These are phyloP conservation scores for Drosophila pseudoananassae DNA, from an alignment of 1,140 invertebrate species.

Conservation along the genomic window DNA sequence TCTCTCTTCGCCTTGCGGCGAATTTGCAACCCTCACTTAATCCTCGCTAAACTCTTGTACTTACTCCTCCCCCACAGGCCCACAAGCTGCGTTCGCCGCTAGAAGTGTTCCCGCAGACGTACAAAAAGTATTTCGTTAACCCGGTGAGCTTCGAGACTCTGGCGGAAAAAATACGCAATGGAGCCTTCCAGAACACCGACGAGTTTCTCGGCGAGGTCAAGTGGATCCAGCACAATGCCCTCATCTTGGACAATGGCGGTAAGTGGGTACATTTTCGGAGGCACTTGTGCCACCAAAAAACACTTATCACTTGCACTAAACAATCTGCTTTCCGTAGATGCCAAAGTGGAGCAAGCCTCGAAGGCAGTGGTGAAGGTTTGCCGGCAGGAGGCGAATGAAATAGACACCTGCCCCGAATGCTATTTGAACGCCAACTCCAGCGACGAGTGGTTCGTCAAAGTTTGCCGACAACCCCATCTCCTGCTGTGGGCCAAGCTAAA, in stretches of 20 bases:
- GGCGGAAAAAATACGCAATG: conserved; percentile 90
- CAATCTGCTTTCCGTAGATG: conserved; percentile 27
- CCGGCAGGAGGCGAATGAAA: conserved; percentile 94
- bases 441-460: conserved; percentile 94
- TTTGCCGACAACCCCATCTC: conserved; percentile 94
- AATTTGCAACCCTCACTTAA: conserved; percentile 40
- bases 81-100: conserved; percentile 59
- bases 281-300: background rate
- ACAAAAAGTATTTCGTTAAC: conserved; percentile 90
- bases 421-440: conserved; percentile 94
- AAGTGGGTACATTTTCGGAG: conserved; percentile 72
- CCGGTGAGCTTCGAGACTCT: conserved; percentile 93
- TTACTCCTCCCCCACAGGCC: conserved; percentile 28
- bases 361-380: conserved; percentile 92
- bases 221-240: conserved; percentile 97
- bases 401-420: conserved; percentile 97
- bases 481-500: conserved; percentile 97
- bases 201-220: conserved; percentile 94
- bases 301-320: conserved; percentile 70
- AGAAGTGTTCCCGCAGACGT: conserved; percentile 60
- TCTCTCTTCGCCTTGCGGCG: conserved; percentile 53
- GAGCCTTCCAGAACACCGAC: conserved; percentile 94
- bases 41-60: conserved; percentile 1
- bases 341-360: conserved; percentile 87
- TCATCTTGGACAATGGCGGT: conserved; percentile 92